Evolutionary conservation across 1,140 invertebrate species (phyloP).

Genomic region (Achatina immaculata): DNA sequence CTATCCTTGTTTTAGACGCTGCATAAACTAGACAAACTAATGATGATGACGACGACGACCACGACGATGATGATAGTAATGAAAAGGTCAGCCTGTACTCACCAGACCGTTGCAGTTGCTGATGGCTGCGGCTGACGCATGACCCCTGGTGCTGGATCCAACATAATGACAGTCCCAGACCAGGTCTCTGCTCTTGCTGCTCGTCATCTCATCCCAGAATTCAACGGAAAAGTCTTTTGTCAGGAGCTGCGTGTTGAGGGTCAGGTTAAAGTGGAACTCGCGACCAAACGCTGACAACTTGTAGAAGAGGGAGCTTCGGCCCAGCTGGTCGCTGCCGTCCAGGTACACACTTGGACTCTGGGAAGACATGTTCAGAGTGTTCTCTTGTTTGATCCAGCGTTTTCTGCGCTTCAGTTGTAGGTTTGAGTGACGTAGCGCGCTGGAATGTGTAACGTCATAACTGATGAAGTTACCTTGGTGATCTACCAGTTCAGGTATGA

Average conservation of each 20-base stretch:
- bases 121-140: constrained; percentile 54
- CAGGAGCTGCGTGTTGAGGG: constrained; percentile 52
- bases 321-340: constrained; percentile 31
- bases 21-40: too few relatives aligned
- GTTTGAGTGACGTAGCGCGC: constrained; percentile 32
- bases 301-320: constrained; percentile 52
- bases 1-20: too few relatives aligned
- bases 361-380: background rate
- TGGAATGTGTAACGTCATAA: constrained; percentile 49
- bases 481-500: constrained; percentile 57
- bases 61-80: too few relatives aligned
- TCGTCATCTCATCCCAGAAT: constrained; percentile 44
- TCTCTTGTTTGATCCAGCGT: background rate
- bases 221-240: constrained; percentile 54
- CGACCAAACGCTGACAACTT: constrained; percentile 58
- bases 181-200: constrained; percentile 20
- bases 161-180: constrained; percentile 58
- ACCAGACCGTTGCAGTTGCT: constrained; percentile 66
- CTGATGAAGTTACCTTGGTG: constrained; percentile 57
- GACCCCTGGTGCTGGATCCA: constrained; percentile 44
- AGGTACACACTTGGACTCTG: constrained; percentile 32
- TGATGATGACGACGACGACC: too few relatives aligned
- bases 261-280: constrained; percentile 60
- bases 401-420: constrained; percentile 1
- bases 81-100: constrained; percentile 36